Base-by-base conservation (phyloP, 2,113 vertebrate genomes). In the Echinops telfairi region DNA sequence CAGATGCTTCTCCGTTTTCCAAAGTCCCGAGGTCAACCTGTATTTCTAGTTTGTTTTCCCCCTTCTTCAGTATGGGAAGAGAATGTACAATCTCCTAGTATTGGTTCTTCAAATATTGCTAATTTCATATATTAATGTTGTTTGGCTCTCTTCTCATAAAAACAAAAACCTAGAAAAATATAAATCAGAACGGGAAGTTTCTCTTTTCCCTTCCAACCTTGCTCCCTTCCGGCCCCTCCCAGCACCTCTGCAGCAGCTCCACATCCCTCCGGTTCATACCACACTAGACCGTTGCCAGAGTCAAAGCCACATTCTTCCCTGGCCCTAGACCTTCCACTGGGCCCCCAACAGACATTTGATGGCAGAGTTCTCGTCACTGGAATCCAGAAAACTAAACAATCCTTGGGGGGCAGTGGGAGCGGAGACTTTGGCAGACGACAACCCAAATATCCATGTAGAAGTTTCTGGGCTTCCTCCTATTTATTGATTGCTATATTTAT, bases 401-500 rank as follows among this genome's bases (percentile, higher is more conserved):
- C 95, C 93, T 95, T 58, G 38, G 86, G 70, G 92, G 95, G 47
- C 92, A 96, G 96, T 80, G 80, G 68, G 77, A 93, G 89, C 71
- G 3, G 79, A 94, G 77, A 95, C 88, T 94, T 80, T 23, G 91
- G 76, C 88, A 78, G 6, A 29, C 95, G 94, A 91, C 81, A 83
- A 0, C 73, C 79, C 75, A 94, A 95, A 75, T 62, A 94, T 92
- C 92, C 93, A 90, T 97, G 89, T 97, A 85, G 75, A 93, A 91
- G 92, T 97, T 95, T 95, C 95, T 94, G 94, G 91, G 94, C 95
- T 97, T 97, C 89, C 95, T 96, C 91, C 97, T 98, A 98, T 98
- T 98, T 98, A 98, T 98, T 98, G 96, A 97, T 91, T 97, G 96
- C 97, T 95, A 94, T 98, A 98, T 98, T 98, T 98, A 98, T 98